Conservation (phyloP, 2,113 vertebrate genomes). For the Struthidea cinerea region DNA sequence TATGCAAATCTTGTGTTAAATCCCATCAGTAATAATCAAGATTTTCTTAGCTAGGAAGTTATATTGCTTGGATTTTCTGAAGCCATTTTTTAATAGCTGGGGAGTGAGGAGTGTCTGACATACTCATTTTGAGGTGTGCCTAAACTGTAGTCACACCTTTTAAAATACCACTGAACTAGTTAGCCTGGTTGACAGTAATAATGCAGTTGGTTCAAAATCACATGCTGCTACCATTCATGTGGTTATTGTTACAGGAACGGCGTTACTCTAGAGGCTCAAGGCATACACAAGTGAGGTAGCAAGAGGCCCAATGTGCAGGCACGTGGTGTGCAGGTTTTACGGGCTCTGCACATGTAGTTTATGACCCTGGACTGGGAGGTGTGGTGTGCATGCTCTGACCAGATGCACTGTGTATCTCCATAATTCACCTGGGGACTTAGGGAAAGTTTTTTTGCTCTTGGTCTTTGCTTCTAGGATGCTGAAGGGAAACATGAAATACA, state of each 20-base stretch:
- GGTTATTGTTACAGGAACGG: not conserved
- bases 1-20: slow-evolving; percentile 25
- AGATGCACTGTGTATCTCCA: not conserved
- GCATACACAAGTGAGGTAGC: not conserved
- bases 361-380: not conserved
- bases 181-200: not conserved
- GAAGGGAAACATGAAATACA: not conserved
- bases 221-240: not conserved
- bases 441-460: not conserved
- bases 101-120: not conserved
- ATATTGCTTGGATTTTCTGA: not conserved
- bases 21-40: not conserved
- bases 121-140: not conserved
- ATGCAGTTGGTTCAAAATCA: not conserved
- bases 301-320: not conserved
- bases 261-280: not conserved
- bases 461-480: not conserved
- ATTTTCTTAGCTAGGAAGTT: not conserved
- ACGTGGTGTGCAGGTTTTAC: not conserved
- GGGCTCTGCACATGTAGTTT: not conserved
- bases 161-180: not conserved
- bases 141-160: not conserved
- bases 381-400: not conserved
- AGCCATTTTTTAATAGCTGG: not conserved
- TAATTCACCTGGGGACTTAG: not conserved